Conservation (phyloP, 2,113 vertebrate genomes). For the Hymenochirus boettgeri region DNA sequence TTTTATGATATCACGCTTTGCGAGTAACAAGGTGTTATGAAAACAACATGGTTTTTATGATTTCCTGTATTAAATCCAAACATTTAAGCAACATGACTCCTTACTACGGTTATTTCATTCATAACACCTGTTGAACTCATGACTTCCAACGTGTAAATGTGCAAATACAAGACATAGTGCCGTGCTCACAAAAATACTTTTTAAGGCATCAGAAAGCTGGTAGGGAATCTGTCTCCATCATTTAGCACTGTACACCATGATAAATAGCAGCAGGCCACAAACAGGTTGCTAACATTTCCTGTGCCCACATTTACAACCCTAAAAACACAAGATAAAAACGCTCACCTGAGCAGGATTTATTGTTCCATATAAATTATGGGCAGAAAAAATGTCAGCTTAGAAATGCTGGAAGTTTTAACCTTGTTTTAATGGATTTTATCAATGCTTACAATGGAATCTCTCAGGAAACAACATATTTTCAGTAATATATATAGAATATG, state of each 20-base stretch:
- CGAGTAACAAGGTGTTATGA: conserved; percentile 43
- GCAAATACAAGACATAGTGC: conserved; percentile 41
- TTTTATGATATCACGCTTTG: conserved; percentile 44
- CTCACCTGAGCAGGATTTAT: conserved; percentile 23
- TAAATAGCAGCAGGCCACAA: conserved; percentile 42
- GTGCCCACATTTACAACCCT: conserved; percentile 42
- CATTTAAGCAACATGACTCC: conserved; percentile 43
- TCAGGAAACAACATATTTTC: too few species aligned
- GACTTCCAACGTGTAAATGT: conserved; percentile 44
- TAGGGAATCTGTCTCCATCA: conserved; percentile 43
- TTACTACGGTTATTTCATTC: conserved; percentile 43
- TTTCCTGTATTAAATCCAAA: conserved; percentile 43
- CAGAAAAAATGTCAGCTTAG: conserved; percentile 35
- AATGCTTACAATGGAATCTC: too few species aligned
- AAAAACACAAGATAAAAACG: conserved; percentile 42
- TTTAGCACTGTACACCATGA: conserved; percentile 42
- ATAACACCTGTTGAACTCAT: conserved; percentile 44
- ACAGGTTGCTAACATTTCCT: conserved; percentile 43
- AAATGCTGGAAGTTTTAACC: conserved; percentile 13
- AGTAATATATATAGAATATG: too few species aligned
- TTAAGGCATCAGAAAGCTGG: conserved; percentile 34
- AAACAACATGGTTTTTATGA: conserved; percentile 42
- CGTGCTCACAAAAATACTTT: conserved; percentile 40
- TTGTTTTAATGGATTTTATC: too few species aligned
- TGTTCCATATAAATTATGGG: conserved; percentile 33